Conservation (phyloP, 2,113 vertebrate species). For the Neogale vison region DNA sequence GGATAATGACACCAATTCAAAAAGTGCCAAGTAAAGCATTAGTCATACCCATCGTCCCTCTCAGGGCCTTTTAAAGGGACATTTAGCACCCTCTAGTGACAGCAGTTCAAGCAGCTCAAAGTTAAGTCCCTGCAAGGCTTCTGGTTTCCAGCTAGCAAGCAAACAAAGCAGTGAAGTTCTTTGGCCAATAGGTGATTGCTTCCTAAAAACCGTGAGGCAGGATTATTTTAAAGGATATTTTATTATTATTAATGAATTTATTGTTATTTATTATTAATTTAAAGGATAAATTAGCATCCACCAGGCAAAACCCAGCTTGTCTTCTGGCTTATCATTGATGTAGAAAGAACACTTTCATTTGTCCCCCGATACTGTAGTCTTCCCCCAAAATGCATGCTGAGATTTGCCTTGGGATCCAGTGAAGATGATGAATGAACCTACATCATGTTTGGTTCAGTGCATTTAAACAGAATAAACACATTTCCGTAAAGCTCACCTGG, state of each 20-base stretch:
- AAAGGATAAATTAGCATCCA: not conserved
- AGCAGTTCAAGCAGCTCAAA: too few relatives aligned
- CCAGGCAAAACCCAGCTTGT: accelerated
- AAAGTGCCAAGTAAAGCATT: not conserved
- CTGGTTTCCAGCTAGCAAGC: not conserved
- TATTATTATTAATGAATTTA: too few relatives aligned
- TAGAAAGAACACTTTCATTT: not conserved
- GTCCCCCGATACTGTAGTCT: accelerated
- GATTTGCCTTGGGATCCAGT: not conserved
- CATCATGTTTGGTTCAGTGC: not conserved
- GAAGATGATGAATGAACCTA: not conserved
- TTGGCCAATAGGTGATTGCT: not conserved
- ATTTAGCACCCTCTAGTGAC: constrained; percentile 85
- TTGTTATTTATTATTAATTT: too few relatives aligned
- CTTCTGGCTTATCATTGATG: not conserved
- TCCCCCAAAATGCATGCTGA: not conserved
- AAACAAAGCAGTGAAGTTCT: not conserved
- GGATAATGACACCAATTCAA: not conserved
- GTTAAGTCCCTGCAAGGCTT: not conserved
- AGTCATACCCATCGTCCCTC: accelerated
- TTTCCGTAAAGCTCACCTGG: not conserved
- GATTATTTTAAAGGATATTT: not conserved
- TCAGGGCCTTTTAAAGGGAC: constrained; percentile 61
- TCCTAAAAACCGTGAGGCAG: not conserved
- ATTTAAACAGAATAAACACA: not conserved